Evolutionary conservation across 2,888 invertebrate genomes (phyloP).

Genomic region (Melanostoma scalare): DNA sequence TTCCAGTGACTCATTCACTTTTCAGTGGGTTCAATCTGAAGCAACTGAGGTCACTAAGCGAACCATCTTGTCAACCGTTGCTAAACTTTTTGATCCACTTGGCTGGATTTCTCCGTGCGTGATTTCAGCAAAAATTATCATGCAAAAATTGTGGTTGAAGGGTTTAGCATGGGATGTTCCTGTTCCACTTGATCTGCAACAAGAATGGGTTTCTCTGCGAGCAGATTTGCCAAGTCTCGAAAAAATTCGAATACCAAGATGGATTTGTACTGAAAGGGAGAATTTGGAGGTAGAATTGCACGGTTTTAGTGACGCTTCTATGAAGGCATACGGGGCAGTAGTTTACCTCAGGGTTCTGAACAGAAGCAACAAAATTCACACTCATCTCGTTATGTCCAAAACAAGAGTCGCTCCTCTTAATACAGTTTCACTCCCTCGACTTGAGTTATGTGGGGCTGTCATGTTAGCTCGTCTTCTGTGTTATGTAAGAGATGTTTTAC

Average conservation of each 20-base stretch:
- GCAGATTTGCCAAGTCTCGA: constrained; percentile 1
- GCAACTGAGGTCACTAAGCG: neutral
- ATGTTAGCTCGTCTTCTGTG: constrained; percentile 11
- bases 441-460: constrained; percentile 47
- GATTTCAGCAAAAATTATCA: neutral
- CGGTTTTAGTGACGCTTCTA: constrained; percentile 37
- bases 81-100: constrained; percentile 37
- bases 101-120: constrained; percentile 37
- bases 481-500: too few species aligned
- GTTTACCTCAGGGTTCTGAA: constrained; percentile 18
- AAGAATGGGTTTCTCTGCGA: constrained; percentile 5
- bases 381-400: constrained; percentile 34
- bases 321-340: constrained; percentile 32
- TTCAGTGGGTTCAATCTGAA: neutral
- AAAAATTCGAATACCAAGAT: constrained; percentile 34
- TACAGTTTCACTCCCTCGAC: constrained; percentile 34
- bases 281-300: constrained; percentile 14
- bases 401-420: constrained; percentile 46
- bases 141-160: constrained; percentile 22
- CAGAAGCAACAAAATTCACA: neutral
- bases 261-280: constrained; percentile 11
- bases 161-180: constrained; percentile 31
- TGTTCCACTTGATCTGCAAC: constrained; percentile 5
- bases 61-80: constrained; percentile 21
- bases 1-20: neutral